Conservation (phyloP, 2,797 vertebrate genomes). For the Rhodeus uyekii region DNA sequence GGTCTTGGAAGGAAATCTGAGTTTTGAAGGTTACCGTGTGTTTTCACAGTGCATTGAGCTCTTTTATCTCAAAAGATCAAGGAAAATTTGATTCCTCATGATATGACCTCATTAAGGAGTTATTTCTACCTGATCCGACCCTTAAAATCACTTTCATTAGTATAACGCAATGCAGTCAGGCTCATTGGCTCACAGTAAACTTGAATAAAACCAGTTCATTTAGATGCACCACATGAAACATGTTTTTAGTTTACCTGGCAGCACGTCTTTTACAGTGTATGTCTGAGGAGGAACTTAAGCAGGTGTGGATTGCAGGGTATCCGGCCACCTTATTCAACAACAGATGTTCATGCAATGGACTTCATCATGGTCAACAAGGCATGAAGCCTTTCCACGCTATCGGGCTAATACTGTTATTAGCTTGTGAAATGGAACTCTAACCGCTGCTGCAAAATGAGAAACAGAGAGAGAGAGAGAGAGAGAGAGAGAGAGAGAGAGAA, state of each 20-base stretch:
- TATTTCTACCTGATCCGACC: background rate
- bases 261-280: background rate
- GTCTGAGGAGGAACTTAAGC: conserved; percentile 12
- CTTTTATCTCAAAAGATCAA: conserved; percentile 24
- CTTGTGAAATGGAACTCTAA: conserved; percentile 15
- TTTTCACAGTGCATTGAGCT: background rate
- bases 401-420: conserved; percentile 39
- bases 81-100: background rate
- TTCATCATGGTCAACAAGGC: conserved; percentile 51
- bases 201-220: background rate
- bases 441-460: conserved; percentile 4
- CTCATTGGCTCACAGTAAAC: background rate
- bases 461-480: background rate
- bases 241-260: conserved; percentile 1
- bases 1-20: background rate
- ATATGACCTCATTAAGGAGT: conserved; percentile 1
- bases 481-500: background rate
- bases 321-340: conserved; percentile 37
- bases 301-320: conserved; percentile 18
- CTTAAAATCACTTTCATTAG: background rate
- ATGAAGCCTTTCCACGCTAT: conserved; percentile 35
- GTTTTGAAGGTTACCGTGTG: background rate
- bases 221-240: background rate
- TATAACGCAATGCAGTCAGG: background rate
- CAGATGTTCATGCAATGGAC: conserved; percentile 48